phyloP scores from a whole-genome alignment of 2,113 vertebrate species.

The Lontra canadensis region DNA sequence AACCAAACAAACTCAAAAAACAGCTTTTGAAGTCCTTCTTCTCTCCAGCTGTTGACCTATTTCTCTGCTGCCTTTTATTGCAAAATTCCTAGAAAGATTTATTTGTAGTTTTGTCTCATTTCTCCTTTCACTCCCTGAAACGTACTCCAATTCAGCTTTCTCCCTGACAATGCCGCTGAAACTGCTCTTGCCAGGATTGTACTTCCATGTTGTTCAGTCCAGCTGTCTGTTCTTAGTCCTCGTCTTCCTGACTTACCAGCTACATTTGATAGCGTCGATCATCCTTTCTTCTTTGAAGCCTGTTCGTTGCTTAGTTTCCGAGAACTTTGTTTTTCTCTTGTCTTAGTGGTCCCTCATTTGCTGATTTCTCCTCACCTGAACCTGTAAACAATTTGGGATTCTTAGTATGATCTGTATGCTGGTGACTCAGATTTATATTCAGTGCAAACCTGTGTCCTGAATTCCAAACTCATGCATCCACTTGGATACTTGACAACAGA shows the following conservation, averaged over 20 bases:
- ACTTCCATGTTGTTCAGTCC: background rate
- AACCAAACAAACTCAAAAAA: background rate
- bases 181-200: background rate
- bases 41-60: background rate
- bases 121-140: background rate
- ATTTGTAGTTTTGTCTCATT: background rate
- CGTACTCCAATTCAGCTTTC: background rate
- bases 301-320: background rate
- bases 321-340: background rate
- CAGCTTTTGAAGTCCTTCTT: background rate
- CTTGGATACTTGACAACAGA: background rate
- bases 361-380: background rate
- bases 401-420: background rate
- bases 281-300: background rate
- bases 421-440: background rate
- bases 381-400: background rate
- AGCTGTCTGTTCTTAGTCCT: background rate
- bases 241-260: background rate
- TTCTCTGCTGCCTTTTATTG: background rate
- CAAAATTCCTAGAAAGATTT: background rate
- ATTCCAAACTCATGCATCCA: background rate
- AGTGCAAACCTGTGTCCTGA: background rate
- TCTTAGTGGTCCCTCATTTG: background rate
- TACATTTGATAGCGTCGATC: background rate
- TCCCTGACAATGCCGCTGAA: fast-evolving